phyloP scores from a whole-genome alignment of 1,140 invertebrate species.

The Hycleus cichorii region DNA sequence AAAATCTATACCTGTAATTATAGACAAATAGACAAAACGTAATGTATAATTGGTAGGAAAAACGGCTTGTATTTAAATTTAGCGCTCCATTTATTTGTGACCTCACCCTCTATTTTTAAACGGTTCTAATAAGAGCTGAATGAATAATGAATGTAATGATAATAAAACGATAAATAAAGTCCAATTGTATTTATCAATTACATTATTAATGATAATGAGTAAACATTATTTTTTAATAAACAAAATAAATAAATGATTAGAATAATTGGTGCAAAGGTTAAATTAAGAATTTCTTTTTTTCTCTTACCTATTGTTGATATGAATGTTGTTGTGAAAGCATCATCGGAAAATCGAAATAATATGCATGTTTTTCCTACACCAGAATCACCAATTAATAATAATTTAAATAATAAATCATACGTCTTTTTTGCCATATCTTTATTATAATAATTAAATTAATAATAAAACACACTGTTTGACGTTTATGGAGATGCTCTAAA shows the following conservation, averaged over 20 bases:
- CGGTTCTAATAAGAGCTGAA: neutral
- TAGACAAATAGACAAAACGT: too few species aligned
- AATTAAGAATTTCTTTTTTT: neutral
- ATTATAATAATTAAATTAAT: slow-evolving; percentile 10
- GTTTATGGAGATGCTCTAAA: slow-evolving; percentile 3
- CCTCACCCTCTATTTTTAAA: slow-evolving; percentile 32
- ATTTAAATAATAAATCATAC: slow-evolving; percentile 97
- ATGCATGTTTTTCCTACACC: slow-evolving; percentile 99
- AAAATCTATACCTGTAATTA: slow-evolving; percentile 86
- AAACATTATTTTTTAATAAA: neutral
- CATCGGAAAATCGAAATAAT: slow-evolving; percentile 95
- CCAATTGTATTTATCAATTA: neutral
- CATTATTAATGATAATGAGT: neutral
- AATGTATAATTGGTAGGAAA: too few species aligned
- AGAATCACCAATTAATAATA: slow-evolving; percentile 94
- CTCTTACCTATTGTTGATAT: slow-evolving; percentile 93
- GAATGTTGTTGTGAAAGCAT: slow-evolving; percentile 97
- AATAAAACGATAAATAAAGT: neutral
- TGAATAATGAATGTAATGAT: too few species aligned
- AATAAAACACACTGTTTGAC: slow-evolving; percentile 10
- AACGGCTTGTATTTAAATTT: slow-evolving; percentile 17
- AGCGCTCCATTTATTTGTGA: slow-evolving; percentile 12
- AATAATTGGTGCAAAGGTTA: slow-evolving; percentile 33
- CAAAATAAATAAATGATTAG: too few species aligned
- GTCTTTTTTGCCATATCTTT: slow-evolving; percentile 85